phyloP scores from a whole-genome alignment of 2,797 vertebrate genomes.

The Glyptemys insculpta region DNA sequence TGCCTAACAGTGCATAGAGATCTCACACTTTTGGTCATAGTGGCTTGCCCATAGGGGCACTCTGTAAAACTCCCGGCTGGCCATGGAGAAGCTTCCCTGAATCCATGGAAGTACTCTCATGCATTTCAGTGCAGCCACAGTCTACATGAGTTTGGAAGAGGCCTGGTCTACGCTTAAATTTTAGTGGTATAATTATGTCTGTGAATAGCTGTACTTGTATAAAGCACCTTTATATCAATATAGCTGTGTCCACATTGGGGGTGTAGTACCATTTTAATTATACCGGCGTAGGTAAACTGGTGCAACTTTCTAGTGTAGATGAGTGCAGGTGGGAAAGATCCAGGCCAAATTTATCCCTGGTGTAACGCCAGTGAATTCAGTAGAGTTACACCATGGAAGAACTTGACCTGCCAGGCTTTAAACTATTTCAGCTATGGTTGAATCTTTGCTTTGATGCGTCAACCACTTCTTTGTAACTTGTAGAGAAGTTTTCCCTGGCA shows the following conservation, averaged over 20 bases:
- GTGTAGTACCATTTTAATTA: neutral
- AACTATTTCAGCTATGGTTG: neutral
- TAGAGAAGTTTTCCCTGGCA: neutral
- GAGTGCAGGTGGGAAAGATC: neutral
- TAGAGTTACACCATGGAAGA: neutral
- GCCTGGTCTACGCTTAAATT: neutral
- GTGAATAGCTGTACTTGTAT: neutral
- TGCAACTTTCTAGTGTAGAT: neutral
- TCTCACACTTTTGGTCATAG: accelerated
- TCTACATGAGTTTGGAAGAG: neutral
- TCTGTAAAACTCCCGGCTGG: neutral
- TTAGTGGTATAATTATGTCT: neutral
- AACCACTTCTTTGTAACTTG: neutral
- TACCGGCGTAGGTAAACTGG: neutral
- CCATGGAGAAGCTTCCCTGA: neutral
- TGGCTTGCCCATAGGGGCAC: neutral
- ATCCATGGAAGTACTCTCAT: neutral
- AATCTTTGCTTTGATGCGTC: neutral
- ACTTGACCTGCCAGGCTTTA: neutral
- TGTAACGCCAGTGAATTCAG: neutral
- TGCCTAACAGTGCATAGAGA: accelerated
- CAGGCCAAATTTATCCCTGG: neutral
- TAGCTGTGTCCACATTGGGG: neutral
- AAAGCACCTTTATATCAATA: neutral
- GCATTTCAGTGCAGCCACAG: neutral